phyloP scores from a whole-genome alignment of 2,888 invertebrate species.

The Dolomedes plantarius region DNA sequence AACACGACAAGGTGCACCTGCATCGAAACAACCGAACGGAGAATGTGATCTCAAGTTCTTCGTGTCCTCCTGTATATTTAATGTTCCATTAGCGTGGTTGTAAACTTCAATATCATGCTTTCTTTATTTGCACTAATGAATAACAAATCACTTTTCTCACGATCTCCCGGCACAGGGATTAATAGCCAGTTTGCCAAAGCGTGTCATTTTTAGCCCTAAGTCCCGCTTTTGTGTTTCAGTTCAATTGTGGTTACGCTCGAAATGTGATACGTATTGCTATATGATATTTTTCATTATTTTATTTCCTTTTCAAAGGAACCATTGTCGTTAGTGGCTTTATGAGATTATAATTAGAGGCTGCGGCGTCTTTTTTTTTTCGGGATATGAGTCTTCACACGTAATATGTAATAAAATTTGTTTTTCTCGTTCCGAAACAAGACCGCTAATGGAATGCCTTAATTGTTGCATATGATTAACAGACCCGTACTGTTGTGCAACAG shows the following conservation, averaged over 20 bases:
- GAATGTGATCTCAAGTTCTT: not conserved
- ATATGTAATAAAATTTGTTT: not conserved
- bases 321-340: not conserved
- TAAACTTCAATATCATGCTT: not conserved
- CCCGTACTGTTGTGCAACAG: not conserved
- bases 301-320: constrained; percentile 19
- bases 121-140: constrained; percentile 8
- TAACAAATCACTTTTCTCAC: constrained; percentile 17
- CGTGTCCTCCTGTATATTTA: not conserved
- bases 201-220: not conserved
- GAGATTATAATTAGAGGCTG: not conserved
- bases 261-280: constrained; percentile 25
- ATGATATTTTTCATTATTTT: no score
- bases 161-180: not conserved
- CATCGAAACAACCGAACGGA: not conserved
- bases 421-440: not conserved
- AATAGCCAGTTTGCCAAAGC: constrained; percentile 6
- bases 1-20: not conserved
- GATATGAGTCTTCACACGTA: not conserved
- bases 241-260: not conserved
- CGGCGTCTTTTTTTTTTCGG: not conserved
- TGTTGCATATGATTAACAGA: not conserved
- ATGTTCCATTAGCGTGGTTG: not conserved
- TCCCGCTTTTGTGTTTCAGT: not conserved
- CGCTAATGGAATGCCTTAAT: not conserved